phyloP scores from a whole-genome alignment of 2,797 vertebrate species.

The Lindbergichthys nudifrons region DNA sequence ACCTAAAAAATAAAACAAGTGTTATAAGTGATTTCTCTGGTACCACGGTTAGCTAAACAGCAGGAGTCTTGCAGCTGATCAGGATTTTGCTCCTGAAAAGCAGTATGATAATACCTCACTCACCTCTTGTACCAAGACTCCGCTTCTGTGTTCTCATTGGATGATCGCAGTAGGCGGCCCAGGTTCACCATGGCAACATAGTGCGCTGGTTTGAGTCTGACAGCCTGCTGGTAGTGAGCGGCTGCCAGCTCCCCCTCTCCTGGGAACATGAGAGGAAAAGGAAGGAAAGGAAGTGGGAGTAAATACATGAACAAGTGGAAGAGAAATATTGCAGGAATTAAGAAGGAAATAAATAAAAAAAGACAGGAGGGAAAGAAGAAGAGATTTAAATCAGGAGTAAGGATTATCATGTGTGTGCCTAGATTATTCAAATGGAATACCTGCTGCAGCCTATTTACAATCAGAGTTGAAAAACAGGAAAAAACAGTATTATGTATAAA shows the following conservation, averaged over 20 bases:
- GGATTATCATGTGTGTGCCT: neutral
- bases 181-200: slow-evolving; percentile 98
- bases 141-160: slow-evolving; percentile 90
- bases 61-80: neutral
- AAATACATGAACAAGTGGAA: neutral
- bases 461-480: too few species aligned
- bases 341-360: neutral
- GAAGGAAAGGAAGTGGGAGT: neutral
- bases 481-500: too few species aligned
- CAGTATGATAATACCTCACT: slow-evolving; percentile 14
- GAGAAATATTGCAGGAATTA: neutral
- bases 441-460: neutral
- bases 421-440: neutral
- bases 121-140: slow-evolving; percentile 96
- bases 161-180: slow-evolving; percentile 92
- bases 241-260: slow-evolving; percentile 88
- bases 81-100: neutral
- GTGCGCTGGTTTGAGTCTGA: slow-evolving; percentile 90
- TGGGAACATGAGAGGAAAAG: slow-evolving; percentile 50
- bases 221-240: slow-evolving; percentile 91
- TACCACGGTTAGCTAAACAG: neutral
- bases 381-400: neutral
- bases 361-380: neutral
- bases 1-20: neutral
- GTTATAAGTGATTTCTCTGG: neutral